phyloP scores from a whole-genome alignment of 2,113 vertebrate species.

The Xerus inauris region DNA sequence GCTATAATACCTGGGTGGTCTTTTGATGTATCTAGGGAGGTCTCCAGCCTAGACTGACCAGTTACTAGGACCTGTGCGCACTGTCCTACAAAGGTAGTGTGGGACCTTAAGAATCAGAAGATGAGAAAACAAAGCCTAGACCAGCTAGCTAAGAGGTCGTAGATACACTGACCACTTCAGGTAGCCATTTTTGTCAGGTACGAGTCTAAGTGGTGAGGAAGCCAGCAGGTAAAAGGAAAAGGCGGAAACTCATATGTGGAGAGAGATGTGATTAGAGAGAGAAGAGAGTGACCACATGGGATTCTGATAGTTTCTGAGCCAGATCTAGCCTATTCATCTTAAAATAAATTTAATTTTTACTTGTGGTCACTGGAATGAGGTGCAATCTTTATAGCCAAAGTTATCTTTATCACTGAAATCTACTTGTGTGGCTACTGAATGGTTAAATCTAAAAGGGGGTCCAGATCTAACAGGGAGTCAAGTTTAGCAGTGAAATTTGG shows the following conservation, averaged over 20 bases:
- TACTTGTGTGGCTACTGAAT: background rate
- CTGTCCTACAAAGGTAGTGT: background rate
- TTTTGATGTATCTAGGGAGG: background rate
- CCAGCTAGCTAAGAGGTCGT: background rate
- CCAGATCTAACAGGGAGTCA: background rate
- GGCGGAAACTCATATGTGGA: background rate
- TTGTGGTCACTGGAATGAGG: background rate
- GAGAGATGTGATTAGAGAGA: background rate
- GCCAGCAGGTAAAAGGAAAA: background rate
- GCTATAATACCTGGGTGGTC: background rate
- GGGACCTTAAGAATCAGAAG: background rate
- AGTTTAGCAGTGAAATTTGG: background rate
- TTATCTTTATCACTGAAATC: background rate
- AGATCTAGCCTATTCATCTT: background rate
- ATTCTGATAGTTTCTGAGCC: background rate
- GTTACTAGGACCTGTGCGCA: background rate
- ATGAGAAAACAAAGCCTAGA: background rate
- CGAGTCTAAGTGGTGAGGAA: background rate
- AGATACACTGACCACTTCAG: background rate
- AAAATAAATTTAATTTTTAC: conserved; percentile 34
- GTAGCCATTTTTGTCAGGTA: background rate
- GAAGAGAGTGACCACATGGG: background rate
- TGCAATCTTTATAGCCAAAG: background rate
- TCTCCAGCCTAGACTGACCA: background rate
- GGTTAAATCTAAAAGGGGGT: conserved; percentile 25